Evolutionary conservation across 2,113 vertebrate species (phyloP).

Genomic region (Petroica traversi): DNA sequence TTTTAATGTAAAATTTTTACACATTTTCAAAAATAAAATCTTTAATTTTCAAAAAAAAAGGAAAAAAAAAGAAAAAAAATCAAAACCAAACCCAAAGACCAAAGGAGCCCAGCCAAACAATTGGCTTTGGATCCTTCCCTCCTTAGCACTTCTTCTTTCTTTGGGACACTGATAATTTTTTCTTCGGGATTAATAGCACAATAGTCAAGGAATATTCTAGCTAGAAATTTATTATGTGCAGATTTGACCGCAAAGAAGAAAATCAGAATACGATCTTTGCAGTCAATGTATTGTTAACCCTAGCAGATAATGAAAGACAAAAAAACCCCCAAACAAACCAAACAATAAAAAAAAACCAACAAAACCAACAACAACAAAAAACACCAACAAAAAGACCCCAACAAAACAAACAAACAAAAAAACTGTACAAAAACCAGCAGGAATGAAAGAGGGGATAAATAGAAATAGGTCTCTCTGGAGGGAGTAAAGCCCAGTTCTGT

Average conservation of each 20-base stretch:
- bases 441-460: not conserved
- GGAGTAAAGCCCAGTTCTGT: not conserved
- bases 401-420: not conserved
- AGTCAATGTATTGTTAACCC: not conserved
- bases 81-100: not conserved
- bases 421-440: not conserved
- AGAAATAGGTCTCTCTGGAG: not conserved
- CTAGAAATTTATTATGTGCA: not conserved
- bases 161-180: not conserved
- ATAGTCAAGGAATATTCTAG: not conserved
- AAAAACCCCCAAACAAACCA: not conserved
- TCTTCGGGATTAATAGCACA: not conserved
- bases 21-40: conserved; percentile 83
- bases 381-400: not conserved
- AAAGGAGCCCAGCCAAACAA: not conserved
- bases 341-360: not conserved
- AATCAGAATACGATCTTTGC: not conserved
- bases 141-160: conserved; percentile 28
- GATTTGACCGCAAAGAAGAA: not conserved
- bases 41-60: conserved; percentile 80
- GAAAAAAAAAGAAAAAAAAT: not conserved
- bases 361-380: not conserved
- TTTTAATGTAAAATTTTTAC: conserved; percentile 95
- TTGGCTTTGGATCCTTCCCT: conserved; percentile 17
- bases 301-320: not conserved